These are phyloP conservation scores for Podotricha telesiphe DNA, from an alignment of 2,888 invertebrate species.

Conservation along the genomic window DNA sequence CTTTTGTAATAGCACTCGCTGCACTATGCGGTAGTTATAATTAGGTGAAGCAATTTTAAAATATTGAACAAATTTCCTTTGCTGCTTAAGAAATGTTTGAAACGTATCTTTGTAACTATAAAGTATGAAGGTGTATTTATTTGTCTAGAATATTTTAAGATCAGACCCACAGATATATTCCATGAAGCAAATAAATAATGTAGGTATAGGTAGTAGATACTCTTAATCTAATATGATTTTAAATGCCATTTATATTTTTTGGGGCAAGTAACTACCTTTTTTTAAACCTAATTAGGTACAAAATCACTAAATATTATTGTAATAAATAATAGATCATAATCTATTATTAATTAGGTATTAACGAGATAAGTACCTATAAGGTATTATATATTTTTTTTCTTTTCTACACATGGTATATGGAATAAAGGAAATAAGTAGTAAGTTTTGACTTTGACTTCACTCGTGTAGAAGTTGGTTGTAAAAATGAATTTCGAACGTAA, in stretches of 20 bases:
- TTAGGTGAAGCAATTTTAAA: conserved; percentile 18
- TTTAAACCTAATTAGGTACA: background rate
- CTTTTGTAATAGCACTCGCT: conserved; percentile 12
- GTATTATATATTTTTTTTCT: background rate
- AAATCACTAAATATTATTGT: too few relatives aligned
- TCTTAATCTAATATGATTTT: too few relatives aligned
- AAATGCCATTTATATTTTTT: background rate
- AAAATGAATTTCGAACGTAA: conserved; percentile 52
- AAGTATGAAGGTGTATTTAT: background rate
- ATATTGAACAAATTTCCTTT: conserved; percentile 3
- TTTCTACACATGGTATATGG: background rate
- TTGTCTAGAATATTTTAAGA: background rate
- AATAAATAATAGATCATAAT: too few relatives aligned
- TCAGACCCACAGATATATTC: too few relatives aligned
- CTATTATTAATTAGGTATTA: too few relatives aligned
- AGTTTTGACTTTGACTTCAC: background rate
- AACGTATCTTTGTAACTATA: background rate
- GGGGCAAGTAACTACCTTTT: background rate
- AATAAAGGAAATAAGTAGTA: background rate
- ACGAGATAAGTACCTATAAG: too few relatives aligned
- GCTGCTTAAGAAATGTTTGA: background rate
- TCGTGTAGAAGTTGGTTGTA: conserved; percentile 35
- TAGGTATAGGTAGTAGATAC: too few relatives aligned
- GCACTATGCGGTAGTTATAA: conserved; percentile 21
- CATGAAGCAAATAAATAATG: too few relatives aligned